Evolutionary conservation across 2,797 vertebrate species (phyloP).

Genomic region (Perdix hodgsoniae): DNA sequence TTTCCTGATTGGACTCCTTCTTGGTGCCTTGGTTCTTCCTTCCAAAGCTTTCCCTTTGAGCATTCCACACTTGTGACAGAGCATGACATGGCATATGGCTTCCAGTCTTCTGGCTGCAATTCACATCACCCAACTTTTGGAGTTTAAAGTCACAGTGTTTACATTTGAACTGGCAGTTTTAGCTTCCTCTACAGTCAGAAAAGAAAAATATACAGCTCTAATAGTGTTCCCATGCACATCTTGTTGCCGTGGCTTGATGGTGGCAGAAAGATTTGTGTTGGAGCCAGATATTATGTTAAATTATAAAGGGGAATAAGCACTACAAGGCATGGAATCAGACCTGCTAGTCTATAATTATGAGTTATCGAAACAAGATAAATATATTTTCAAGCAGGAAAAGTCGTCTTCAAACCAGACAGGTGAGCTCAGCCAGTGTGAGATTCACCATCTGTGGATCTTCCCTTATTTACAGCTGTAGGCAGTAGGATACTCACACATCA

Average conservation of each 20-base stretch:
- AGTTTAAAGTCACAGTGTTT: not conserved
- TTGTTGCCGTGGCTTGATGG: not conserved
- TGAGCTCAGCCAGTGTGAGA: not conserved
- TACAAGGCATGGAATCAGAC: not conserved
- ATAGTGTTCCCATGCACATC: not conserved
- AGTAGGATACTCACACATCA: not conserved
- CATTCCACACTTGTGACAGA: not conserved
- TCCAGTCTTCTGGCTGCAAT: not conserved
- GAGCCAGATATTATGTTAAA: not conserved
- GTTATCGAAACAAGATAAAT: not conserved
- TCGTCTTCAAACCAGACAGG: not conserved
- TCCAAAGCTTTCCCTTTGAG: not conserved
- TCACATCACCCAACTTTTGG: not conserved
- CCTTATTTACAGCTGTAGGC: fast-evolving
- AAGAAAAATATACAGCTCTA: fast-evolving
- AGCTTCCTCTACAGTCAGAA: not conserved
- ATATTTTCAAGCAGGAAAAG: not conserved
- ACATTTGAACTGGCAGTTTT: not conserved
- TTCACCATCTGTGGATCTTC: not conserved
- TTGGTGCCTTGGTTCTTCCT: not conserved
- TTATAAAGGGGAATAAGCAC: not conserved
- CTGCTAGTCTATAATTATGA: not conserved
- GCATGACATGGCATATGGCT: not conserved
- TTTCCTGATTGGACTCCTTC: not conserved
- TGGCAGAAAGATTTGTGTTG: not conserved